Percentiles rank a stretch among this genome's conserved stretches.
These are phyloP conservation scores for Gadus chalcogrammus DNA, from an alignment of 2,113 vertebrate genomes.

Conservation along the genomic window DNA sequence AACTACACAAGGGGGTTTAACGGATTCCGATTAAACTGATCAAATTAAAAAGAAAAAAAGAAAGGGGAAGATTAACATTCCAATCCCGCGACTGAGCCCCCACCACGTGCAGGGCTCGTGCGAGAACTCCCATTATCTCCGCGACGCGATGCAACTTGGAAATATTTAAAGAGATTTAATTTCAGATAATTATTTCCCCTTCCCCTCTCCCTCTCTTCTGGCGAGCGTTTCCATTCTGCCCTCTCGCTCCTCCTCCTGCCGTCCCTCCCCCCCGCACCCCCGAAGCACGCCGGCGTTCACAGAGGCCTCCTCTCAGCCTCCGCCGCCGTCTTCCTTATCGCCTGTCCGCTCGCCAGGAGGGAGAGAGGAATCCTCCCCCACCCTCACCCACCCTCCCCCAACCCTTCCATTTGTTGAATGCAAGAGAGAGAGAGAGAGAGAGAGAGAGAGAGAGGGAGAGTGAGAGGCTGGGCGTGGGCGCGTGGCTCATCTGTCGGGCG, in stretches of 20 bases:
- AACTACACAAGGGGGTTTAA: too few relatives aligned
- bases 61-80: too few relatives aligned
- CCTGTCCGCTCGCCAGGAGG: too few relatives aligned
- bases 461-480: conserved; percentile 49
- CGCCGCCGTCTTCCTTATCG: conserved; percentile 44
- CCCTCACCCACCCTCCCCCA: conserved; percentile 6
- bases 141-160: conserved; percentile 1
- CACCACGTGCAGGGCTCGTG: too few relatives aligned
- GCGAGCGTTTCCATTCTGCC: conserved; percentile 11
- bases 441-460: too few relatives aligned
- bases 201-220: not conserved
- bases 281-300: conserved; percentile 28
- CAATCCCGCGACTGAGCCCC: too few relatives aligned
- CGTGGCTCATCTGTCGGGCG: conserved; percentile 57
- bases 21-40: too few relatives aligned
- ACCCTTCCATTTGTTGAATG: conserved; percentile 64
- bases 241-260: not conserved
- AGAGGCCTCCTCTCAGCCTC: conserved; percentile 68
- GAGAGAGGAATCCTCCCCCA: conserved; percentile 50
- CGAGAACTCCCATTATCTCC: conserved; percentile 8
- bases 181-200: conserved; percentile 42
- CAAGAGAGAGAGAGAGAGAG: conserved; percentile 44
- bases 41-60: too few relatives aligned
- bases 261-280: conserved; percentile 5
- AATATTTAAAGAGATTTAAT: conserved; percentile 52